phyloP scores from a whole-genome alignment of 53 echinoderm and acorn worm species.

The Henricia sp. region DNA sequence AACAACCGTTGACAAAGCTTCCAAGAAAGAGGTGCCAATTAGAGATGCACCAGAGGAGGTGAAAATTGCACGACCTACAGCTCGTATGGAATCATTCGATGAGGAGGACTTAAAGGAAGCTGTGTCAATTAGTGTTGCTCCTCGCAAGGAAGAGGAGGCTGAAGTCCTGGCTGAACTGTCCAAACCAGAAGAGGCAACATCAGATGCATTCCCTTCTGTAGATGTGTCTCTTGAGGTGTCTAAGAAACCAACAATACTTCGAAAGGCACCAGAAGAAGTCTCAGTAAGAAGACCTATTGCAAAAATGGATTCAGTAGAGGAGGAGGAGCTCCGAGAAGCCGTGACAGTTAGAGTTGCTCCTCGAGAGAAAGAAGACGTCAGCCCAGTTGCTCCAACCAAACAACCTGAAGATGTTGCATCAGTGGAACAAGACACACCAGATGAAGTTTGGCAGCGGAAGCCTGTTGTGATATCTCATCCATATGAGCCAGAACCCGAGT shows the following conservation, averaged over 20 bases:
- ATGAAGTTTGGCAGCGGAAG: slow-evolving; percentile 1
- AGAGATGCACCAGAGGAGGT: slow-evolving; percentile 52
- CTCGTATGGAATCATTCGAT: slow-evolving; percentile 35
- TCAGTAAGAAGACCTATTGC: slow-evolving; percentile 17
- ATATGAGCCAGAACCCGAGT: slow-evolving; percentile 50
- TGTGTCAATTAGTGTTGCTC: slow-evolving; percentile 25
- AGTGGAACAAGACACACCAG: slow-evolving; percentile 45
- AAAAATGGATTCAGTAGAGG: slow-evolving; percentile 41
- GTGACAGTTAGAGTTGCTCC: slow-evolving; percentile 34
- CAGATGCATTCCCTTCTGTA: neutral
- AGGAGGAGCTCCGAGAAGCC: slow-evolving; percentile 34
- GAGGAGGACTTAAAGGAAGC: slow-evolving; percentile 41
- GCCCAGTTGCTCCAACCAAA: slow-evolving; percentile 25
- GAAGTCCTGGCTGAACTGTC: slow-evolving; percentile 9
- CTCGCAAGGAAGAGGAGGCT: slow-evolving; percentile 31
- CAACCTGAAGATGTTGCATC: slow-evolving; percentile 57
- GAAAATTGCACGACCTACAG: neutral
- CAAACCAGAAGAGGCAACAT: slow-evolving; percentile 18
- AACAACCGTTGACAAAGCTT: slow-evolving; percentile 21
- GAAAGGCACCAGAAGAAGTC: slow-evolving; percentile 48
- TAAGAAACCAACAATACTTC: slow-evolving; percentile 18
- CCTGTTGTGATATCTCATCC: slow-evolving; percentile 47
- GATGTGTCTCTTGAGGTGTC: slow-evolving; percentile 39
- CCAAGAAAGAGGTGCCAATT: slow-evolving; percentile 21
- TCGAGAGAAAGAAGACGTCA: slow-evolving; percentile 33